Evolutionary conservation across 1,140 invertebrate species (phyloP), one percentile per base, ranked within the genome.

Genomic region (Zaprionus nigranus): DNA sequence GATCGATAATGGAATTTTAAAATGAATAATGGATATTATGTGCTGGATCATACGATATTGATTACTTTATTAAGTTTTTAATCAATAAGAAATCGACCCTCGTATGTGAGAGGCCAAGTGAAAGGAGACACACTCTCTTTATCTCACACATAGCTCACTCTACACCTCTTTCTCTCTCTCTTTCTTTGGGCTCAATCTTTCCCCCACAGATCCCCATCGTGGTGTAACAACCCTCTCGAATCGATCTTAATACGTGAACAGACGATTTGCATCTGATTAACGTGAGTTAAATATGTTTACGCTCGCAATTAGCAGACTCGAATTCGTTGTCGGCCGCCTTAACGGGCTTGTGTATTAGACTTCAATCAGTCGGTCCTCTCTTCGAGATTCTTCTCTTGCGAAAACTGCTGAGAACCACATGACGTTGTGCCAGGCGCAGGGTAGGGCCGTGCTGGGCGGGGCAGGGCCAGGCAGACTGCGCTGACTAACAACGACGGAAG

Each of bases 191-290:
- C 5, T 28, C 12, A 20, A n/a, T 34, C 15, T 20, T 17, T 49
- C 38, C 13, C 4, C 20, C 2, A 9, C n/a, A 15, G 12, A 20
- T 3, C 43, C 43, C 17, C 20, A 22, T 2, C 28, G 28, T 28
- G 28, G 0, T 28, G 7, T 24, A 51, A 51, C 46, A 51, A 51
- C 46, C 46, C 46, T 22, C 17, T 24, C 20, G 20, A 51, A 24
- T 20, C 20, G 24, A 26, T 53, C 57, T 12, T 28, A 34, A 28
- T 17, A 49, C 24, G 40, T n/a, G 17, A 12, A 11, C 30, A 53
- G 61, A 51, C 49, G 67, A 73, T 64, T 69, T 63, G 73, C 81
- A 73, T 70, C 36, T 62, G 82, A 75, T 81, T 84, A 81, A 49
- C 75, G 58, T 43, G 62, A 70, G 36, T 65, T 51, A 66, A 72